Evolutionary conservation across 2,113 vertebrate genomes (phyloP), one percentile per base, ranked within the genome.

Genomic region (Sus scrofa): DNA sequence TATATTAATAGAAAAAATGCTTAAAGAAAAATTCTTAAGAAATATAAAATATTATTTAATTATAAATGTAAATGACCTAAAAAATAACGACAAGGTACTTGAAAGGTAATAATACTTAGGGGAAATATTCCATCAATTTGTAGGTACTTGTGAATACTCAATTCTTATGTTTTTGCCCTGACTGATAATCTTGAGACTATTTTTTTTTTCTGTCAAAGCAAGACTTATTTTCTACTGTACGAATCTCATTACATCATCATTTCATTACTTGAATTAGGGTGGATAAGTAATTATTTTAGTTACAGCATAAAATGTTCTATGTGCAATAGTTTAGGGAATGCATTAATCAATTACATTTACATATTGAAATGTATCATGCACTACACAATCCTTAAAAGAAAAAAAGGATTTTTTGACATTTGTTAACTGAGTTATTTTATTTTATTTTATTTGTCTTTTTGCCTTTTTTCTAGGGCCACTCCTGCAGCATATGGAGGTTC

Each of bases 211-310:
- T 44, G 81, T 24, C 52, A 96, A 52, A 44, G 7, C 6, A 71
- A 94, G 68, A 15, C 30, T 44, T 14, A 6, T 95, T 62, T 95
- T 96, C 84, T 71, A 39, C 60, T 30, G 18, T 86, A 83, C 12
- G 78, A 94, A 83, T 97, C 56, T 1, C 37, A 60, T 32, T 86
- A n/a, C 15, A 18, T 52, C 10, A 83, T 15, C 27, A 27, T 2
- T 39, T 62, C 37, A 58, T 95, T 88, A 62, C 68, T 65, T 44
- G 30, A 94, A 10, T 4, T 83, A 73, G 15, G 85, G 71, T n/a
- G 88, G 85, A 85, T 63, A 96, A 97, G 60, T 68, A 39, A 92
- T 95, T 95, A 32, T 78, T 87, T 50, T 73, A 95, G 91, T 86
- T 20, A 30, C 79, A 94, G 54, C 26, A 88, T 18, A 83, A 44